These are phyloP conservation scores for Cataglyphis livida DNA, from an alignment of 2,888 invertebrate genomes.

Conservation along the genomic window DNA sequence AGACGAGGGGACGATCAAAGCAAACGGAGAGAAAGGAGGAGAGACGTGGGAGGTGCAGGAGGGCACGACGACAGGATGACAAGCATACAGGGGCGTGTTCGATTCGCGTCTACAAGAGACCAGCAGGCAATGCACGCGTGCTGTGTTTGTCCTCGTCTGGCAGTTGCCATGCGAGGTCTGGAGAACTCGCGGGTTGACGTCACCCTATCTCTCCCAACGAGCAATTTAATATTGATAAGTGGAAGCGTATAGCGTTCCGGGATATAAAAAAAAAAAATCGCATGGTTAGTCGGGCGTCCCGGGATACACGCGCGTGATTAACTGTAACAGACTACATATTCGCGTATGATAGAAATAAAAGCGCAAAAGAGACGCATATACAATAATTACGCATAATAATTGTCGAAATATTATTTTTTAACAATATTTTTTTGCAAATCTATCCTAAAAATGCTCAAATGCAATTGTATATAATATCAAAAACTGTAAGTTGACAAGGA, in stretches of 20 bases:
- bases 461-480: not conserved
- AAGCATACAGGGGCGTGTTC: constrained; percentile 14
- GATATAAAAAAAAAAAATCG: not conserved
- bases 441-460: not conserved
- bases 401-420: not conserved
- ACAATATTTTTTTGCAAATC: not conserved
- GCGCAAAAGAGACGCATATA: not conserved
- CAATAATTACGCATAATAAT: not conserved
- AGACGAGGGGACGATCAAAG: constrained; percentile 26
- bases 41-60: constrained; percentile 58
- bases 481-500: not conserved
- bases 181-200: constrained; percentile 76
- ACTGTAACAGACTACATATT: not conserved
- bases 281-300: not conserved
- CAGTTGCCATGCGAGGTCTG: constrained; percentile 82
- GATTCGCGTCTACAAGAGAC: constrained; percentile 53
- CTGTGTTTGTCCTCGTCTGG: constrained; percentile 74
- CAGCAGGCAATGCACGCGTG: constrained; percentile 59
- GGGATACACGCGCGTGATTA: not conserved
- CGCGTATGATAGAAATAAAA: constrained; percentile 16
- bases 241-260: constrained; percentile 59
- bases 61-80: constrained; percentile 56
- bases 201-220: constrained; percentile 77
- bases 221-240: constrained; percentile 83
- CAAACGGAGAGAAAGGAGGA: constrained; percentile 28